Conservation (phyloP, 2,888 invertebrate genomes). For the Sclerodermus sp. region DNA sequence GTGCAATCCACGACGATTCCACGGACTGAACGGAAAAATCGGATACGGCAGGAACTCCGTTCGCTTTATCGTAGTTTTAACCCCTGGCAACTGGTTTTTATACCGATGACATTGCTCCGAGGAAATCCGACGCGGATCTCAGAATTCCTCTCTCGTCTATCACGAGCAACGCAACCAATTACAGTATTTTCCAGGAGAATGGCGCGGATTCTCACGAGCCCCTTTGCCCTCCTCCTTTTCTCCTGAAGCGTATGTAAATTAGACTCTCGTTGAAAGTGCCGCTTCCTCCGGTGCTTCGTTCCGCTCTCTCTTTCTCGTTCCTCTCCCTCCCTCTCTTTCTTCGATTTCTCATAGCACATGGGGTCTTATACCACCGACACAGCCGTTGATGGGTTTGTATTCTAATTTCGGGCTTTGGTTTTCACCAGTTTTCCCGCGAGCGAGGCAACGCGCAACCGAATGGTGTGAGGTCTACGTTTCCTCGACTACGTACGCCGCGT, state of each 20-base stretch:
- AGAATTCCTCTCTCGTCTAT: slow-evolving; percentile 38
- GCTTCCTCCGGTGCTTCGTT: slow-evolving; percentile 26
- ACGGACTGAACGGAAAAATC: too few species aligned
- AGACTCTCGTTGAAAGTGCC: slow-evolving; percentile 43
- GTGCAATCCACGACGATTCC: too few species aligned
- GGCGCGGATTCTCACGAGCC: slow-evolving; percentile 39
- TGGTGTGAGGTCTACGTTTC: slow-evolving; percentile 29
- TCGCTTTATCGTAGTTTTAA: too few species aligned
- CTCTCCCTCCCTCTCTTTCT: slow-evolving; percentile 6
- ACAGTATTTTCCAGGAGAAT: slow-evolving; percentile 54
- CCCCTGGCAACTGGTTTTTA: too few species aligned
- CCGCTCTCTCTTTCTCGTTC: neutral
- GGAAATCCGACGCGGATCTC: slow-evolving; percentile 35
- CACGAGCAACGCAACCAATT: slow-evolving; percentile 48
- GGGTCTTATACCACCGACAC: slow-evolving; percentile 35
- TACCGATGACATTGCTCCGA: neutral
- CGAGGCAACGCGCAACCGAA: too few species aligned
- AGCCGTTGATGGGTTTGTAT: slow-evolving; percentile 45
- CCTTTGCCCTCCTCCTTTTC: slow-evolving; percentile 23
- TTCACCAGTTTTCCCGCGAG: slow-evolving; percentile 18
- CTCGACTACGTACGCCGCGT: slow-evolving; percentile 43
- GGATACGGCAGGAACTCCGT: too few species aligned
- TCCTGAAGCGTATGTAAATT: slow-evolving; percentile 52
- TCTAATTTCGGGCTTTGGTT: slow-evolving; percentile 54
- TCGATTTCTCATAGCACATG: slow-evolving; percentile 36